Evolutionary conservation across 2,113 vertebrate genomes (phyloP).

Genomic region (Probosciger aterrimus): DNA sequence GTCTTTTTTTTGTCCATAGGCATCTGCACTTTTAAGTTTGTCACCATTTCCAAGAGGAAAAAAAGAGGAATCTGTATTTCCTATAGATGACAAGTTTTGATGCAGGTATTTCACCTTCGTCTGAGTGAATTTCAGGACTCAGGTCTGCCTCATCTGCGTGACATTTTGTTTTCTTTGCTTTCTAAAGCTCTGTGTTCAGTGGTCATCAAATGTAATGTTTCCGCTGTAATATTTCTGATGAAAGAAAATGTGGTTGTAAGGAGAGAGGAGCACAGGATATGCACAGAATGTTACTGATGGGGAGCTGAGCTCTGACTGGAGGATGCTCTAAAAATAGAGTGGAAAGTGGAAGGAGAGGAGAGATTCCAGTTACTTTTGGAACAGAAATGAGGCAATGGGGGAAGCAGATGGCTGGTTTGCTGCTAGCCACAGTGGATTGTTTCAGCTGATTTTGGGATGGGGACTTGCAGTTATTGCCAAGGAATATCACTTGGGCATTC

Average conservation of each 20-base stretch:
- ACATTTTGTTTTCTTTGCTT: neutral
- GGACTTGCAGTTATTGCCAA: neutral
- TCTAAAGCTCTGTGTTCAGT: neutral
- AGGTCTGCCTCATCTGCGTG: neutral
- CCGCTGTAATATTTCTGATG: neutral
- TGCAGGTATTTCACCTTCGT: neutral
- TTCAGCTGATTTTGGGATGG: neutral
- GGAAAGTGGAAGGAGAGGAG: neutral
- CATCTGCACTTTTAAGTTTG: neutral
- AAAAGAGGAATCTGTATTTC: neutral
- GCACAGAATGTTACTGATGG: neutral
- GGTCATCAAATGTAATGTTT: neutral
- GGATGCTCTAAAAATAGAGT: conserved; percentile 15
- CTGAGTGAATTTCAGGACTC: neutral
- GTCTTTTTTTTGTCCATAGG: neutral
- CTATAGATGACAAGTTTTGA: neutral
- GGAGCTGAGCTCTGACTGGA: neutral
- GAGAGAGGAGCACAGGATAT: neutral
- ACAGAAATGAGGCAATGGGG: neutral
- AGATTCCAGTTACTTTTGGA: conserved; percentile 14
- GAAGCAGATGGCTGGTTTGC: conserved; percentile 45
- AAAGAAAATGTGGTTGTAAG: neutral
- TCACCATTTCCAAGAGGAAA: neutral
- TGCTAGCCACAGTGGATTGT: neutral
- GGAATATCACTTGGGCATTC: neutral